Base-by-base conservation (phyloP, 2,113 vertebrate genomes). In the Haemorhous mexicanus region DNA sequence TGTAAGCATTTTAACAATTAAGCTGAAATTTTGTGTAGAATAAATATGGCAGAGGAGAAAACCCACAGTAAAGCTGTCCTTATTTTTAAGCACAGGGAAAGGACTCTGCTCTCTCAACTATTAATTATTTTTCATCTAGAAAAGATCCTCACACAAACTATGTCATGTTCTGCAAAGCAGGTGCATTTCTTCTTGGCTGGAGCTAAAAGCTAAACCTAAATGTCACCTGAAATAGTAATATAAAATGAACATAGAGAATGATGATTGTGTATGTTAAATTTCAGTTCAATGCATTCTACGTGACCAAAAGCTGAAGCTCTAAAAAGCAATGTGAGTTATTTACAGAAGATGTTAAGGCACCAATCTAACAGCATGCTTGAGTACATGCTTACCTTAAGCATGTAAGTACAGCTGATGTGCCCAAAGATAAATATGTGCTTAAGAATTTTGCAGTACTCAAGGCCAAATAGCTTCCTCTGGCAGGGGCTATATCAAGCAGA, bases 1-100 rank as follows among this genome's bases (percentile, higher is more conserved):
- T 89, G 78, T 69, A 52, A 89, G 89, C 86, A 90, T 96, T 91
- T 89, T 76, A 74, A 96, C 94, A 94, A 95, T 96, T 97, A 96
- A 90, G 64, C 55, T 81, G 79, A 76, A 83, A 77, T 79, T 96
- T 94, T 95, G 74, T 10, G 12, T 16, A 22, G 63, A 70, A 87
- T 84, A 93, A 95, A 85, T 62, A 84, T 6, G 63, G 77, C 33
- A 67, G 79, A 79, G 58, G 70, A 89, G 47, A 49, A 94, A 92
- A 94, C 26, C 75, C 79, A 89, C 75, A 41, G 87, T 77, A 84
- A 91, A 94, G 73, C 82, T 90, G 52, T 50, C 86, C 59, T 85
- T 94, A 64, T 81, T 92, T 95, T 89, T 90, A 93, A 82, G 85
- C 50, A 59, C 73, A 56, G 82, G 88, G 89, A 55, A 83, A 90